Base-by-base conservation (phyloP, 2,797 vertebrate species). In the Dermochelys coriacea region DNA sequence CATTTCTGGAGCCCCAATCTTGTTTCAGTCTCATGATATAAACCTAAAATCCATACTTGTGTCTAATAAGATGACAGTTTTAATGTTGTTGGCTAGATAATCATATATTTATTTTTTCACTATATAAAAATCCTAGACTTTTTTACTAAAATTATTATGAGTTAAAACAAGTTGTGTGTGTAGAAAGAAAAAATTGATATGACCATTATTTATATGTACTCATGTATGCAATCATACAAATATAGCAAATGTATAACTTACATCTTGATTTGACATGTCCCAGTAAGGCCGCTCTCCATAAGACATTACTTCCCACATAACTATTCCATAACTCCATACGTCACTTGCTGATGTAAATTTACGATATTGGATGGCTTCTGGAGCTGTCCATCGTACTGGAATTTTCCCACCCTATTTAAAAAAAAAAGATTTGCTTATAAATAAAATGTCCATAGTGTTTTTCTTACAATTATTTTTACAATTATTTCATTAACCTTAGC, bases 201-300 rank as follows among this genome's bases (percentile, higher is more conserved):
- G 68, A 41, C 55, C 49, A 34, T 83, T 34, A 92, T 74, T 57
- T 91, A 61, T 80, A 37, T 8, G 49, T 74, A 80, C 37, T n/a
- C 75, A 84, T 50, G 1, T 25, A 79, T 29, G 31, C 75, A 51
- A 80, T 51, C 8, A 29, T 16, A 21, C 54, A 79, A 74, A 78
- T 80, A 57, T 7, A n/a, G 21, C 21, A 14, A 80, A 91, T 82
- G 31, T 37, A 54, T 27, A 94, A 99, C 99, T 98, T 98, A 99
- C 99, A 96, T 99, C 99, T 98, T 99, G 99, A 98, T 99, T 99
- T 95, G 99, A 99, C 99, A 99, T 99, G 97, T 99, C 99, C 99
- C 99, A 99, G 93, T 99, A 99, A 82, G 99, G 99, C 86, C 99
- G 98, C 74, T 99, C 99, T 96, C 99, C 99, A 0, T 99, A 99